Percentiles rank a stretch among this genome's conserved stretches.
Evolutionary conservation across 2,797 vertebrate species (phyloP).

Genomic region (Sebastes kiyomatsui): DNA sequence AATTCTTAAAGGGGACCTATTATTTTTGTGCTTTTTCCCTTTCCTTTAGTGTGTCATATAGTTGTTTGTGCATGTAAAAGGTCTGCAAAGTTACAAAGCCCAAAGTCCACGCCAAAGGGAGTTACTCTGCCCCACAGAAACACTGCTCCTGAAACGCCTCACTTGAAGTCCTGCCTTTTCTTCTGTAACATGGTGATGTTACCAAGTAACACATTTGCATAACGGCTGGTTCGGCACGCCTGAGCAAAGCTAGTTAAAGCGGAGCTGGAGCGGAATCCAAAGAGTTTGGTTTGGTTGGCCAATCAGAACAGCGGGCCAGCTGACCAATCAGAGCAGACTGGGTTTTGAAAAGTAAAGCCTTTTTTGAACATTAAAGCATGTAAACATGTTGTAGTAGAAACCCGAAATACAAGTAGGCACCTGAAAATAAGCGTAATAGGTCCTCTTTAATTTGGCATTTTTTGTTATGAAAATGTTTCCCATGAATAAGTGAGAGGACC

Average conservation of each 20-base stretch:
- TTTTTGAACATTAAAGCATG: background rate
- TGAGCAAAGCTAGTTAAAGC: background rate
- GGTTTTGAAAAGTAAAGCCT: background rate
- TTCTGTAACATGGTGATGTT: background rate
- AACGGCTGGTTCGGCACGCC: background rate
- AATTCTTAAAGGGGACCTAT: background rate
- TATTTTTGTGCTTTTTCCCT: background rate
- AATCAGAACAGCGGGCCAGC: too few species aligned
- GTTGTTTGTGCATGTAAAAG: background rate
- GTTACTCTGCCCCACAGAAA: background rate
- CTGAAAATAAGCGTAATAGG: too few species aligned
- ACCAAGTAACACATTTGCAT: background rate
- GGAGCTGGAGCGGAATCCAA: too few species aligned
- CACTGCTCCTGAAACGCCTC: background rate
- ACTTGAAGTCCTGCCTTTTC: background rate
- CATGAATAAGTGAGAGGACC: constrained; percentile 21
- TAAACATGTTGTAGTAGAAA: background rate
- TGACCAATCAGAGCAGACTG: too few species aligned
- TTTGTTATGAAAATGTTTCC: constrained; percentile 22
- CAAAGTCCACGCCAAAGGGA: background rate
- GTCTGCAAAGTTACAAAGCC: background rate
- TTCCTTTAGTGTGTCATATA: background rate
- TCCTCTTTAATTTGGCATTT: constrained; percentile 35
- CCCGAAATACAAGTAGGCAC: background rate
- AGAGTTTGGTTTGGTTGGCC: too few species aligned